Conservation (phyloP, 2,113 vertebrate species). For the Condylura cristata region DNA sequence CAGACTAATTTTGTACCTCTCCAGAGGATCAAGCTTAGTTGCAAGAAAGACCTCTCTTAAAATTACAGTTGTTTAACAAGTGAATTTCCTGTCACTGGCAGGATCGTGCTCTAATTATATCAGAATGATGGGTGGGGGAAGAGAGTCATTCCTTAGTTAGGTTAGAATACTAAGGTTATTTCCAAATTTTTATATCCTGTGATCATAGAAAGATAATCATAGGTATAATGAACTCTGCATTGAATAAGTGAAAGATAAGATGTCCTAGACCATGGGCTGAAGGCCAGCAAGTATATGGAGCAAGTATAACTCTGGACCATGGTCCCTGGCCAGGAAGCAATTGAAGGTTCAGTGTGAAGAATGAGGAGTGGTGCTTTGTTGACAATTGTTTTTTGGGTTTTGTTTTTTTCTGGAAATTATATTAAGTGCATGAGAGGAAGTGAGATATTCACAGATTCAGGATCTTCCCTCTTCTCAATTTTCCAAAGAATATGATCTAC, state of each 20-base stretch:
- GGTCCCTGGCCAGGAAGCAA: background rate
- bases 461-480: background rate
- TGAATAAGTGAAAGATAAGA: background rate
- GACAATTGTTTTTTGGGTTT: background rate
- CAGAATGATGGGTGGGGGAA: background rate
- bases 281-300: background rate
- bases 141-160: background rate
- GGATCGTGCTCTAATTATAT: background rate
- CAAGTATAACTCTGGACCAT: background rate
- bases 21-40: background rate
- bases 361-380: background rate
- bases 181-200: background rate
- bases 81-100: background rate
- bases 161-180: background rate
- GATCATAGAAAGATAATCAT: background rate
- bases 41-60: background rate
- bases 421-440: background rate
- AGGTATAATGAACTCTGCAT: background rate
- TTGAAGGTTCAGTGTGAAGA: background rate
- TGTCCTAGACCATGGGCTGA: background rate
- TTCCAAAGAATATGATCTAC: background rate
- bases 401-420: conserved; percentile 19
- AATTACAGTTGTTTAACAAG: background rate
- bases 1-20: background rate
- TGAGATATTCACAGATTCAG: background rate